Conservation (phyloP, 2,888 invertebrate genomes). For the Agriopis aurantiaria region DNA sequence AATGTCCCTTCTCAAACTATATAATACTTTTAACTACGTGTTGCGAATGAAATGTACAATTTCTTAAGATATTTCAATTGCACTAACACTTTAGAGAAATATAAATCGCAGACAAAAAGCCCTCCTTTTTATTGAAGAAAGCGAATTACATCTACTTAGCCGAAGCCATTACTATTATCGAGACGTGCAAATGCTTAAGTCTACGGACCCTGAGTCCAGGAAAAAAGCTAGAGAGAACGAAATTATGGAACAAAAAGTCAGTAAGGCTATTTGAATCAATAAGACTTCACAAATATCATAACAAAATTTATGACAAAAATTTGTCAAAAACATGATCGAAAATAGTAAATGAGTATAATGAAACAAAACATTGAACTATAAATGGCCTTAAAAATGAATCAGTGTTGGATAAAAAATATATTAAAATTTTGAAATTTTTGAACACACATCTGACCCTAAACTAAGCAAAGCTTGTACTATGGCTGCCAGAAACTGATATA, state of each 20-base stretch:
- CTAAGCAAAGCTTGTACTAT: too few species aligned
- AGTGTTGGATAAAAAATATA: neutral
- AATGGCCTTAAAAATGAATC: neutral
- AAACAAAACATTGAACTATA: neutral
- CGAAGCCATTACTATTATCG: slow-evolving; percentile 26
- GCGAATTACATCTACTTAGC: slow-evolving; percentile 33
- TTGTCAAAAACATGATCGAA: too few species aligned
- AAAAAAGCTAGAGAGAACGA: slow-evolving; percentile 21
- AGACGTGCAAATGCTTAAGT: slow-evolving; percentile 33
- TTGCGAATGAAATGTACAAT: neutral
- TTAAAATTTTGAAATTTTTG: too few species aligned
- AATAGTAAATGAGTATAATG: too few species aligned
- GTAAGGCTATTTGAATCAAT: slow-evolving; percentile 13
- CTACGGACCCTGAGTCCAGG: slow-evolving; percentile 7
- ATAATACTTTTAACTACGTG: too few species aligned
- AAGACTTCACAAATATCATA: too few species aligned
- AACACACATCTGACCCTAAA: too few species aligned
- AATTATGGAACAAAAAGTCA: slow-evolving; percentile 8
- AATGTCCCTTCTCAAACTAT: too few species aligned
- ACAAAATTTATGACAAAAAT: too few species aligned
- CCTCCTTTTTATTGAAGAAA: slow-evolving; percentile 24
- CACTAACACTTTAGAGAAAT: neutral
- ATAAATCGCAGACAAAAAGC: slow-evolving; percentile 15
- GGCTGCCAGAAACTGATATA: too few species aligned
- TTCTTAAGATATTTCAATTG: neutral